Conservation (phyloP, 1,140 invertebrate species). For the Whitmania pigra region DNA sequence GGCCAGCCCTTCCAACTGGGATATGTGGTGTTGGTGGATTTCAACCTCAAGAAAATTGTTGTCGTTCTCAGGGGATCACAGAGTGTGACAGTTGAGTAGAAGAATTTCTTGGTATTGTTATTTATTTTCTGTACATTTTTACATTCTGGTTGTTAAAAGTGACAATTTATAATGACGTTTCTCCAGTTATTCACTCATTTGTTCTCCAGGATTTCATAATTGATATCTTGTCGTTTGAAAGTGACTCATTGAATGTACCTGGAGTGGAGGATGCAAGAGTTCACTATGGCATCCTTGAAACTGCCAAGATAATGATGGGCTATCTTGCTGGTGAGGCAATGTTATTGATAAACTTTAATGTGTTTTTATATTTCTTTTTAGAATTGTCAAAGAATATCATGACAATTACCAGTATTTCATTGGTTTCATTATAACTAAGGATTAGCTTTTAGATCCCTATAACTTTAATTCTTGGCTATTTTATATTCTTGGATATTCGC, state of each 20-base stretch:
- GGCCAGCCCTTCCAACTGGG: not conserved
- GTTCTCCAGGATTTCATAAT: not conserved
- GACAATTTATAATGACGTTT: no score
- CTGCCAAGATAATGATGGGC: conserved; percentile 5
- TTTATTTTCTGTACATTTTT: no score
- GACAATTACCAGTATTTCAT: no score
- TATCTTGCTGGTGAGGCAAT: not conserved
- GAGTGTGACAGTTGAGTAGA: conserved; percentile 10
- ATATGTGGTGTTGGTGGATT: not conserved
- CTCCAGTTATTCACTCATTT: not conserved
- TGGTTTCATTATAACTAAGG: no score
- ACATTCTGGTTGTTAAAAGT: no score
- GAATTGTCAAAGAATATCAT: no score
- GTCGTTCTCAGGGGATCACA: not conserved
- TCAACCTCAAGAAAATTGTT: not conserved
- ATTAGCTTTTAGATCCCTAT: no score
- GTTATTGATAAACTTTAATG: no score
- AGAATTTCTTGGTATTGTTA: not conserved
- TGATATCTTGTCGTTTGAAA: not conserved
- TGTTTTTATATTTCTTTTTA: no score
- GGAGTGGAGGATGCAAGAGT: not conserved
- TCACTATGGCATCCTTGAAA: conserved; percentile 4
- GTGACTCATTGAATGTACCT: not conserved
- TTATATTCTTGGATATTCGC: no score
- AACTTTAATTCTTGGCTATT: no score